phyloP scores from a whole-genome alignment of 30 jellyfish, hydroid and myxozoan genomes.

The Morbakka virulenta region DNA sequence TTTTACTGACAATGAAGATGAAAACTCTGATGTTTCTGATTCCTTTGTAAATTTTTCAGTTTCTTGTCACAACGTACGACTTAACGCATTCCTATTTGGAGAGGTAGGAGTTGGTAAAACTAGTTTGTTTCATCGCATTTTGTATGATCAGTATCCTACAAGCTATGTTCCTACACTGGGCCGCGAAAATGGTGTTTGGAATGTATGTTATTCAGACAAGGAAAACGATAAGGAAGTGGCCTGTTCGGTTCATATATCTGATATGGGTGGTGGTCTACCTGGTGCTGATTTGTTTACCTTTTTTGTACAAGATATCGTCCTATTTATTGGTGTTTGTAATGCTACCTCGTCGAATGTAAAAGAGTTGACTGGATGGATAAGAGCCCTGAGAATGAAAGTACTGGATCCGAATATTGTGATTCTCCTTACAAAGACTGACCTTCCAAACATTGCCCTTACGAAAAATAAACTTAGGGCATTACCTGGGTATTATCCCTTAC shows the following conservation, averaged over 20 bases:
- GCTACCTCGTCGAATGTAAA: conserved; percentile 12
- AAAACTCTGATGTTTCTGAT: neutral
- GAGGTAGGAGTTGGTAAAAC: conserved; percentile 83
- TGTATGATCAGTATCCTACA: conserved; percentile 75
- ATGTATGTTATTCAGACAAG: conserved; percentile 31
- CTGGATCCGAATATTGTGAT: conserved; percentile 70
- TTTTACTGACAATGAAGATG: neutral
- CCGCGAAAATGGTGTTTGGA: conserved; percentile 69
- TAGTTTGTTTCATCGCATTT: conserved; percentile 80
- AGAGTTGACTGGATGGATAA: conserved; percentile 40
- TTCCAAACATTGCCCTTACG: conserved; percentile 11
- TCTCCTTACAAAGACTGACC: conserved; percentile 73
- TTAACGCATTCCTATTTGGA: conserved; percentile 65
- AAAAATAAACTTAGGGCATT: no score
- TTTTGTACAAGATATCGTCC: conserved; percentile 58
- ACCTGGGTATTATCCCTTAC: no score
- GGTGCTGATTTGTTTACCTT: conserved; percentile 27
- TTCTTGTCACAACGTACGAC: no score
- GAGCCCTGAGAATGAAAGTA: conserved; percentile 20
- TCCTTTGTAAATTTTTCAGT: neutral
- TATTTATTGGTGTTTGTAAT: conserved; percentile 61
- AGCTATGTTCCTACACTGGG: conserved; percentile 82
- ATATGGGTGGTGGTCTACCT: conserved; percentile 75
- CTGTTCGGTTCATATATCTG: conserved; percentile 74
- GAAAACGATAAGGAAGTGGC: conserved; percentile 44